Percentiles rank a stretch among this genome's conserved stretches.
Evolutionary conservation across 2,888 invertebrate species (phyloP).

Genomic region (Hirtodrosophila alboralis): DNA sequence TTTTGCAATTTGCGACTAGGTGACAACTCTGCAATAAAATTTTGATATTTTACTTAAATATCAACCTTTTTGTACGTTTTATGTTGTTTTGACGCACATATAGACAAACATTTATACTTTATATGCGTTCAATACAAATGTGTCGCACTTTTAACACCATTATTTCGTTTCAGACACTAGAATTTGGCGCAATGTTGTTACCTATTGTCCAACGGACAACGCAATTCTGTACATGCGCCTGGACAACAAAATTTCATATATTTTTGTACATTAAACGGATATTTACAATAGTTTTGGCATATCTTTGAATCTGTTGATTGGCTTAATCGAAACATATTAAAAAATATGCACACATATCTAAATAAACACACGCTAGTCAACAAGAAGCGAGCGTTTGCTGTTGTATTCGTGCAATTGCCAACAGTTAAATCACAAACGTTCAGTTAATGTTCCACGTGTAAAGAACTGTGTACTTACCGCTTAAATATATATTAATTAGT

Average conservation of each 20-base stretch:
- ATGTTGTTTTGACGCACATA: background rate
- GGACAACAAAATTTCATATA: constrained; percentile 6
- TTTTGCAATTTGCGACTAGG: constrained; percentile 5
- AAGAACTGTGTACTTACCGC: constrained; percentile 53
- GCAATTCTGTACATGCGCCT: constrained; percentile 23
- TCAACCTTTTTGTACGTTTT: constrained; percentile 23
- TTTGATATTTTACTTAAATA: constrained; percentile 58
- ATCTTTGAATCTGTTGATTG: background rate
- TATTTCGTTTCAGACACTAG: constrained; percentile 4
- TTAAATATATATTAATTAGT: constrained; percentile 18
- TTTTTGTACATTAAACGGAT: background rate
- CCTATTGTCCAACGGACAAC: constrained; percentile 63
- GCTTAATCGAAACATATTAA: background rate
- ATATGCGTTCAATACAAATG: background rate
- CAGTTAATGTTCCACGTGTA: background rate
- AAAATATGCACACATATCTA: constrained; percentile 9
- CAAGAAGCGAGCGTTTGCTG: constrained; percentile 38
- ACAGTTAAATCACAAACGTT: constrained; percentile 8
- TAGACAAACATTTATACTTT: background rate
- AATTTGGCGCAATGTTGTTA: constrained; percentile 43
- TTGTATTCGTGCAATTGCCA: constrained; percentile 17
- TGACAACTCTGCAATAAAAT: constrained; percentile 39
- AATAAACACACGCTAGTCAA: constrained; percentile 55
- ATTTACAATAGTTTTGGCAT: constrained; percentile 1
- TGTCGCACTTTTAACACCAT: background rate